These are phyloP conservation scores for Oxycera nigricornis DNA, from an alignment of 2,888 invertebrate species.

Conservation along the genomic window DNA sequence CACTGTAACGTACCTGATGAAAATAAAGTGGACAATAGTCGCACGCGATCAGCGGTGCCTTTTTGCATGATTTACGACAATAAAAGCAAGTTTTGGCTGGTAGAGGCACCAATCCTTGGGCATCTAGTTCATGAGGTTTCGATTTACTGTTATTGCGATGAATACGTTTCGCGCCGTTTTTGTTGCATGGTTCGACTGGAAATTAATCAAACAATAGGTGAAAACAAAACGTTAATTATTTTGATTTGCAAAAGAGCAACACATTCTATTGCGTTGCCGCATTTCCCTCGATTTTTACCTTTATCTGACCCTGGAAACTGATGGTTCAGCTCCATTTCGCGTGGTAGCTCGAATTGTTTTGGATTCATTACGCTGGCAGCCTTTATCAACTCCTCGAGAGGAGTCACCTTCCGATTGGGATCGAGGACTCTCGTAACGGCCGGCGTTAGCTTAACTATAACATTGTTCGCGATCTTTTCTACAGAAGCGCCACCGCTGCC, in stretches of 20 bases:
- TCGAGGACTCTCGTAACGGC: conserved; percentile 58
- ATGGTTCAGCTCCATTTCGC: conserved; percentile 77
- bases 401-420: conserved; percentile 64
- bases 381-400: conserved; percentile 80
- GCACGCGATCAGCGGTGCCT: conserved; percentile 86
- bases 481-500: background rate
- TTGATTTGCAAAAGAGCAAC: too few relatives aligned
- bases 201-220: too few relatives aligned
- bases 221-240: too few relatives aligned
- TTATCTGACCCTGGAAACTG: conserved; percentile 85
- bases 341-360: conserved; percentile 85
- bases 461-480: conserved; percentile 46
- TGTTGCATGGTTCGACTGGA: conserved; percentile 53
- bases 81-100: conserved; percentile 86
- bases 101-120: conserved; percentile 73
- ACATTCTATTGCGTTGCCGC: too few relatives aligned
- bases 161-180: conserved; percentile 55
- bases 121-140: conserved; percentile 66
- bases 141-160: conserved; percentile 53
- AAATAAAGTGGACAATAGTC: conserved; percentile 91
- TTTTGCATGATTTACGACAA: conserved; percentile 83
- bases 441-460: conserved; percentile 52
- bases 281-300: conserved; percentile 66
- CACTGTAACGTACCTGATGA: conserved; percentile 68
- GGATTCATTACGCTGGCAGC: conserved; percentile 89